Conservation (phyloP, 2,113 vertebrate species). For the Axis porcinus region DNA sequence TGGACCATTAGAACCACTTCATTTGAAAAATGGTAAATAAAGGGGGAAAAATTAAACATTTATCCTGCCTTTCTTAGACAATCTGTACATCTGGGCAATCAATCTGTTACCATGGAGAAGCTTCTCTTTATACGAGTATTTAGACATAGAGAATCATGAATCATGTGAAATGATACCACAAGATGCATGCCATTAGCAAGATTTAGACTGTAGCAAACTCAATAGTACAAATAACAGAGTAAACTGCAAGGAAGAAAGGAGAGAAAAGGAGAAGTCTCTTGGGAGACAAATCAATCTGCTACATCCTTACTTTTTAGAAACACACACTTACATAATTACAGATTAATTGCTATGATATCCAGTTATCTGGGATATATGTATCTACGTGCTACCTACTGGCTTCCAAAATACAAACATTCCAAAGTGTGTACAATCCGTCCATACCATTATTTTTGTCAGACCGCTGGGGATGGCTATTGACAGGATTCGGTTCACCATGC, state of each 20-base stretch:
- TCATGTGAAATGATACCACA: neutral
- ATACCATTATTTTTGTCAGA: constrained; percentile 96
- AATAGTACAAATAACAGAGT: neutral
- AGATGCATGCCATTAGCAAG: neutral
- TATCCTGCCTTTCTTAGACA: neutral
- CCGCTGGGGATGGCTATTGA: constrained; percentile 97
- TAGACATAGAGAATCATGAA: neutral
- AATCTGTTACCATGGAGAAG: neutral
- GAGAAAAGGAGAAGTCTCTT: neutral
- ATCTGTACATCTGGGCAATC: neutral
- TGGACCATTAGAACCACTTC: neutral
- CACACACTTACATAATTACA: neutral
- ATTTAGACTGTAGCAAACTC: neutral
- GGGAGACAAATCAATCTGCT: neutral
- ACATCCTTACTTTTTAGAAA: neutral
- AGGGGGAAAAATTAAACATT: neutral
- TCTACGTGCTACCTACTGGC: neutral
- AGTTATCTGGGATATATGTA: neutral
- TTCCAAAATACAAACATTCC: neutral
- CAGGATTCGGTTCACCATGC: constrained; percentile 91
- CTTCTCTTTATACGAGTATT: neutral
- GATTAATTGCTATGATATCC: neutral
- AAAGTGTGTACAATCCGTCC: neutral
- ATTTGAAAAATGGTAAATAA: neutral
- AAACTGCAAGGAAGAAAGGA: neutral